These are phyloP conservation scores for Centrocercus urophasianus DNA, from an alignment of 2,113 vertebrate genomes.

Conservation along the genomic window DNA sequence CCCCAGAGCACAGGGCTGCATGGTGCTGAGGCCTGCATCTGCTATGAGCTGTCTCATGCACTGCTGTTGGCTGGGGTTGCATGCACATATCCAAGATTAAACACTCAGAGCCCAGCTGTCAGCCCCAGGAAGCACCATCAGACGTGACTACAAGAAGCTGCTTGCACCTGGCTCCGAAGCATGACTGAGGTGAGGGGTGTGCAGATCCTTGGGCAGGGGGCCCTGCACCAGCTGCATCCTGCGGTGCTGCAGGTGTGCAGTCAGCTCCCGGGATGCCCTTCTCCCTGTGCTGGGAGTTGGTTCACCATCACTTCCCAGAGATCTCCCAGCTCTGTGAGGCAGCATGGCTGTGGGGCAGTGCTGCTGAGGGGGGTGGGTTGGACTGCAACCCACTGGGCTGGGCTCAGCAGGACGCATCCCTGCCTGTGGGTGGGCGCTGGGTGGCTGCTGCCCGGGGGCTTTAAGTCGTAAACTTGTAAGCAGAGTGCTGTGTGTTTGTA, in stretches of 20 bases:
- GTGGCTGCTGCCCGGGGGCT: not conserved
- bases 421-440: too few species aligned
- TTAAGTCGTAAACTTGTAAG: not conserved
- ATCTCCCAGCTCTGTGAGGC: too few species aligned
- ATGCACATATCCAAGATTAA: fast-evolving
- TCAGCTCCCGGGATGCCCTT: too few species aligned
- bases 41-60: not conserved
- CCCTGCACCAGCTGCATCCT: not conserved
- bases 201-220: too few species aligned
- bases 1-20: not conserved
- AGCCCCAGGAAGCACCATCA: not conserved
- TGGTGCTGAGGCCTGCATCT: too few species aligned
- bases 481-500: not conserved
- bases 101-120: not conserved
- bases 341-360: too few species aligned
- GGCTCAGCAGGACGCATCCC: too few species aligned
- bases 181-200: fast-evolving
- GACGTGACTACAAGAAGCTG: not conserved
- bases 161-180: fast-evolving
- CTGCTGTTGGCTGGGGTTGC: fast-evolving
- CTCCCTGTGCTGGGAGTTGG: too few species aligned
- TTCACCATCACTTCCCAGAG: too few species aligned
- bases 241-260: not conserved
- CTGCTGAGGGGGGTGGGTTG: too few species aligned
- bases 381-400: too few species aligned